These are phyloP conservation scores for Antheraea assamensis DNA, from an alignment of 2,888 invertebrate species.

Conservation along the genomic window DNA sequence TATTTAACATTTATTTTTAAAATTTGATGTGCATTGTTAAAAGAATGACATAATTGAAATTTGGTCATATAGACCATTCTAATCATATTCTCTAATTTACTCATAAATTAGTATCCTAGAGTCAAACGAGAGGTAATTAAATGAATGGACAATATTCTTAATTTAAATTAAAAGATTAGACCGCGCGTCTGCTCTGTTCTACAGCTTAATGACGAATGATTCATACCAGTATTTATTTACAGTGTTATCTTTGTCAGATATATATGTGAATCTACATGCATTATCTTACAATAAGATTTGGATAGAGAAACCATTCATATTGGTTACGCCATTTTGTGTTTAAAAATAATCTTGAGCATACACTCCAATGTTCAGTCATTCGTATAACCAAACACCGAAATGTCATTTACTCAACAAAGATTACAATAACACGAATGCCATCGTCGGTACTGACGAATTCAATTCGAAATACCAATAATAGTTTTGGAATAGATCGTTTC, in stretches of 20 bases:
- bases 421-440: constrained; percentile 2
- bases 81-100: no score
- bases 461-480: constrained; percentile 21
- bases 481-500: constrained; percentile 25
- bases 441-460: constrained; percentile 25
- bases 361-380: background rate
- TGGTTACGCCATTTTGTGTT: background rate
- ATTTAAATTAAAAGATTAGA: background rate
- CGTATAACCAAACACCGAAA: background rate
- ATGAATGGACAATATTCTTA: no score
- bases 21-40: no score
- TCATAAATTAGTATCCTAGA: background rate
- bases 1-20: no score
- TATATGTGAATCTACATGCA: background rate
- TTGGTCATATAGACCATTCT: no score
- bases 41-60: no score
- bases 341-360: constrained; percentile 3
- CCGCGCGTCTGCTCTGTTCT: background rate
- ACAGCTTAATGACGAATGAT: background rate
- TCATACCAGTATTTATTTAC: background rate
- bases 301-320: background rate
- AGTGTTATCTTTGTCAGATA: background rate
- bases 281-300: no score
- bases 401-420: constrained; percentile 12
- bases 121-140: background rate